Evolutionary conservation across 2,113 vertebrate genomes (phyloP).

Genomic region (Burhinus bistriatus): DNA sequence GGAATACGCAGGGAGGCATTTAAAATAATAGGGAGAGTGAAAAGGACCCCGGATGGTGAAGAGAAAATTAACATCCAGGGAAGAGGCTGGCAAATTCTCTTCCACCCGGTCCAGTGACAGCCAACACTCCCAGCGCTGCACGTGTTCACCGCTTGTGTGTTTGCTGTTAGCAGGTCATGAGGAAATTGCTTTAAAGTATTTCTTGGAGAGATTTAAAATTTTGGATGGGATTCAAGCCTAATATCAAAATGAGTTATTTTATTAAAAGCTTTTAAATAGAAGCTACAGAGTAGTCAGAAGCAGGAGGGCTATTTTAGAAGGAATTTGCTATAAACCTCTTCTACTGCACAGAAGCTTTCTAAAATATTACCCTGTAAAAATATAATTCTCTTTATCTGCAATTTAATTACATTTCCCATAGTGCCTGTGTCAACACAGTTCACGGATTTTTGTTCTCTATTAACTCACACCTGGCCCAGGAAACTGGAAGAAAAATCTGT

Average conservation of each 20-base stretch:
- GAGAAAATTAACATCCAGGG: not conserved
- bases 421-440: constrained; percentile 39
- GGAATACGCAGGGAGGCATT: not conserved
- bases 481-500: not conserved
- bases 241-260: constrained; percentile 71
- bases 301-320: constrained; percentile 38
- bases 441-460: constrained; percentile 22
- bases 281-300: not conserved
- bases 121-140: not conserved
- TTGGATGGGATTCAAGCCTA: constrained; percentile 63
- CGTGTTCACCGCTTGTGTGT: constrained; percentile 50
- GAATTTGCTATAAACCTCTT: constrained; percentile 62
- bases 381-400: constrained; percentile 69
- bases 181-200: constrained; percentile 69
- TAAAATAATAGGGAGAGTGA: not conserved
- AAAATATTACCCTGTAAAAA: constrained; percentile 67
- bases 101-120: not conserved
- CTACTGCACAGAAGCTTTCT: constrained; percentile 56
- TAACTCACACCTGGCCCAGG: not conserved
- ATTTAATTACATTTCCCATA: constrained; percentile 66
- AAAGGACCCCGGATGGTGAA: not conserved
- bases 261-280: constrained; percentile 71
- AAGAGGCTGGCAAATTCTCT: not conserved
- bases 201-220: constrained; percentile 50
- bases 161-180: constrained; percentile 54